Evolutionary conservation across 2,797 vertebrate species (phyloP).

Genomic region (Parambassis ranga): DNA sequence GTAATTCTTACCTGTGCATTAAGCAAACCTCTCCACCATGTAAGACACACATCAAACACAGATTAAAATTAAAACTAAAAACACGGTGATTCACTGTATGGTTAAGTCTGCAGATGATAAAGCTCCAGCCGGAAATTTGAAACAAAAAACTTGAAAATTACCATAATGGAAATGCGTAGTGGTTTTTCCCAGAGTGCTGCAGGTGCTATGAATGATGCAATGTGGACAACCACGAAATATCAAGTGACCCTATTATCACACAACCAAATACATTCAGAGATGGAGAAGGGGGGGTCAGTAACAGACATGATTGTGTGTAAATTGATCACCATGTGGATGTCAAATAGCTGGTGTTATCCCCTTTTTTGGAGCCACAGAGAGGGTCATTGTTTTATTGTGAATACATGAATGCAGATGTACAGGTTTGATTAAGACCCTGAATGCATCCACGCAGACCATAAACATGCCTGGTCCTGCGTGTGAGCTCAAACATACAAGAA

Average conservation of each 20-base stretch:
- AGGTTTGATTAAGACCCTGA: conserved; percentile 45
- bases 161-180: conserved; percentile 31
- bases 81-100: conserved; percentile 50
- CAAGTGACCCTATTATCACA: conserved; percentile 54
- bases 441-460: conserved; percentile 59
- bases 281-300: conserved; percentile 38
- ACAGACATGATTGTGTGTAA: conserved; percentile 61
- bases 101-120: conserved; percentile 57
- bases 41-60: conserved; percentile 75
- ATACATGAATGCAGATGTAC: conserved; percentile 68
- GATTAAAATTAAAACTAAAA: conserved; percentile 64
- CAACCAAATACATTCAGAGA: conserved; percentile 11
- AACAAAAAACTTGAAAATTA: conserved; percentile 48
- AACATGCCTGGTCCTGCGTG: conserved; percentile 77
- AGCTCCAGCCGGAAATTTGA: conserved; percentile 46
- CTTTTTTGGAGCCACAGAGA: conserved; percentile 55
- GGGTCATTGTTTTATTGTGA: conserved; percentile 69
- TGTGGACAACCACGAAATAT: conserved; percentile 59
- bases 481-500: conserved; percentile 75
- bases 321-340: conserved; percentile 57
- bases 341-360: conserved; percentile 51
- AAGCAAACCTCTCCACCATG: conserved; percentile 51
- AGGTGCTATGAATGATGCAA: conserved; percentile 53
- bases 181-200: conserved; percentile 29
- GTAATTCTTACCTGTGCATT: conserved; percentile 80